Conservation (phyloP, 1,140 invertebrate species). For the Apis mellifera region DNA sequence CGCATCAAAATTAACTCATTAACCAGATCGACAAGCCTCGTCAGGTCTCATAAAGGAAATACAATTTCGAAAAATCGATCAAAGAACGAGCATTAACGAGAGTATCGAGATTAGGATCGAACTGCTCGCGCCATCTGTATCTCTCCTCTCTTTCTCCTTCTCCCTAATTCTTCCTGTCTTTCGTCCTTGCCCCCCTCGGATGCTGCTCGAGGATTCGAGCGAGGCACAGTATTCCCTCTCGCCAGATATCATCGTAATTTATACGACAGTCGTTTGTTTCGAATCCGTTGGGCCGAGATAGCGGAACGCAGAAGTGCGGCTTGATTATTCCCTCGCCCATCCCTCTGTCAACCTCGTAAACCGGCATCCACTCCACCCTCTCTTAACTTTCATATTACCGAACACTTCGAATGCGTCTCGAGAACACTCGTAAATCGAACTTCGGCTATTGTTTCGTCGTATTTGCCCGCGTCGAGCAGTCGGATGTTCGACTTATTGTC, state of each 20-base stretch:
- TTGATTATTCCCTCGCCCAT: conserved; percentile 59
- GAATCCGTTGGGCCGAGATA: conserved; percentile 43
- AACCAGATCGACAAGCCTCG: conserved; percentile 46
- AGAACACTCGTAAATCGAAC: conserved; percentile 23
- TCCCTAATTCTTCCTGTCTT: not conserved
- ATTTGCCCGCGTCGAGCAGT: not conserved
- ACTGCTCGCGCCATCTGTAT: not conserved
- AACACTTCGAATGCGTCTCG: conserved; percentile 24
- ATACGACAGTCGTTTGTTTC: conserved; percentile 63
- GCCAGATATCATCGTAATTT: conserved; percentile 68
- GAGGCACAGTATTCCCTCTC: conserved; percentile 14
- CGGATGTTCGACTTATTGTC: conserved; percentile 10
- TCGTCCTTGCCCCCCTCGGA: not conserved
- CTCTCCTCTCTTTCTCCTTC: not conserved
- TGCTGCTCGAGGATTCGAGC: conserved; percentile 39
- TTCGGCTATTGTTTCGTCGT: conserved; percentile 9
- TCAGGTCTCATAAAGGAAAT: not conserved
- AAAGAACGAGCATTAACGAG: conserved; percentile 50
- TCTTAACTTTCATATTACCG: conserved; percentile 50
- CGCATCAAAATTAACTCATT: conserved; percentile 37
- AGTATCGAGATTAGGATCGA: conserved; percentile 43
- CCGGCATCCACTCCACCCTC: conserved; percentile 10
- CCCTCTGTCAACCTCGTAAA: conserved; percentile 2
- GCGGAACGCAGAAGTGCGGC: conserved; percentile 35
- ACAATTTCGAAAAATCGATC: conserved; percentile 20